phyloP scores from a whole-genome alignment of 2,797 vertebrate genomes.

The Astyanax mexicanus region DNA sequence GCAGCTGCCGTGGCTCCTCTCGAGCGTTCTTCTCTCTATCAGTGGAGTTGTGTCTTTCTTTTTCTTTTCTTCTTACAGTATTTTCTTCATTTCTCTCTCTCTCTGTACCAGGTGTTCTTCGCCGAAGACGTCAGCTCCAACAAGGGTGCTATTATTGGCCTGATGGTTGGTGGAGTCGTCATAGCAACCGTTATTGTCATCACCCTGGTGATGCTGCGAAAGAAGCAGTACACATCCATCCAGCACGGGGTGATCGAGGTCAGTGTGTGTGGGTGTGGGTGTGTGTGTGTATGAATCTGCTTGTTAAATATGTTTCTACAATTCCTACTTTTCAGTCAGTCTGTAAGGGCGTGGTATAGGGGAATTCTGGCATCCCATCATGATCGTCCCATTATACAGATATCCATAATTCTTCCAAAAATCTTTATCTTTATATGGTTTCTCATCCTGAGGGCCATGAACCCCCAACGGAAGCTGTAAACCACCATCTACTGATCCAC shows the following conservation, averaged over 20 bases:
- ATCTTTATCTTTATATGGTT: no score
- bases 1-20: conserved; percentile 11
- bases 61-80: neutral
- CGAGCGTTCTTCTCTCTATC: conserved; percentile 7
- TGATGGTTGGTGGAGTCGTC: conserved; percentile 93
- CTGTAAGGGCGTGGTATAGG: no score
- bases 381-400: no score
- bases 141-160: conserved; percentile 91
- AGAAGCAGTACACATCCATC: conserved; percentile 93
- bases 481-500: no score
- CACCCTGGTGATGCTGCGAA: conserved; percentile 93
- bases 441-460: no score
- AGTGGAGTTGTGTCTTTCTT: neutral
- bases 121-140: conserved; percentile 90
- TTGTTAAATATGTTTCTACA: conserved; percentile 10
- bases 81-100: neutral
- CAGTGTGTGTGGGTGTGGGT: conserved; percentile 28
- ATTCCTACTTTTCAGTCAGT: no score
- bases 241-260: conserved; percentile 93
- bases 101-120: conserved; percentile 81
- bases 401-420: no score
- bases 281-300: neutral
- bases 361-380: no score
- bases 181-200: conserved; percentile 93
- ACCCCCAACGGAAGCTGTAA: no score